Evolutionary conservation across 2,113 vertebrate genomes (phyloP).

Genomic region (Pitta sordida): DNA sequence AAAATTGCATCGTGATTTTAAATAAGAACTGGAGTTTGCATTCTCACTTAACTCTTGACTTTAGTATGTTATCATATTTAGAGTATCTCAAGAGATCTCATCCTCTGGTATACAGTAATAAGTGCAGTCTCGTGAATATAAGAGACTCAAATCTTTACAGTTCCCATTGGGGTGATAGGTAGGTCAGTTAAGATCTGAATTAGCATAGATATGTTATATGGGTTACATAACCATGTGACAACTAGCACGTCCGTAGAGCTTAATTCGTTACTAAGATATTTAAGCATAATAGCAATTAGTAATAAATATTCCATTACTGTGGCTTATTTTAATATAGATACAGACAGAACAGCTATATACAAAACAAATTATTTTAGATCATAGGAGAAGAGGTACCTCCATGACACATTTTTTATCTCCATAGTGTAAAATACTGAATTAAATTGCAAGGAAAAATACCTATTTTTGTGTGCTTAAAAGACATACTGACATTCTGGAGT

Average conservation of each 20-base stretch:
- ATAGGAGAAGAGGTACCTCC: background rate
- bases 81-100: background rate
- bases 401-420: background rate
- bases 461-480: background rate
- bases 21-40: background rate
- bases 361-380: background rate
- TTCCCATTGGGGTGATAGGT: background rate
- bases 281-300: background rate
- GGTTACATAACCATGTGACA: background rate
- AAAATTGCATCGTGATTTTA: background rate
- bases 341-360: background rate
- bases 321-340: background rate
- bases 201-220: fast-evolving
- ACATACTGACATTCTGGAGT: background rate
- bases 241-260: background rate
- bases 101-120: background rate
- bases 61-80: background rate
- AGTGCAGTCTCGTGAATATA: background rate
- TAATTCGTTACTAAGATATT: background rate
- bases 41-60: background rate
- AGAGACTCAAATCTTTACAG: background rate
- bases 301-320: background rate
- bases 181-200: background rate
- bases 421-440: background rate
- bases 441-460: background rate